Base-by-base conservation (phyloP, 2,113 vertebrate genomes). In the Piaya cayana region DNA sequence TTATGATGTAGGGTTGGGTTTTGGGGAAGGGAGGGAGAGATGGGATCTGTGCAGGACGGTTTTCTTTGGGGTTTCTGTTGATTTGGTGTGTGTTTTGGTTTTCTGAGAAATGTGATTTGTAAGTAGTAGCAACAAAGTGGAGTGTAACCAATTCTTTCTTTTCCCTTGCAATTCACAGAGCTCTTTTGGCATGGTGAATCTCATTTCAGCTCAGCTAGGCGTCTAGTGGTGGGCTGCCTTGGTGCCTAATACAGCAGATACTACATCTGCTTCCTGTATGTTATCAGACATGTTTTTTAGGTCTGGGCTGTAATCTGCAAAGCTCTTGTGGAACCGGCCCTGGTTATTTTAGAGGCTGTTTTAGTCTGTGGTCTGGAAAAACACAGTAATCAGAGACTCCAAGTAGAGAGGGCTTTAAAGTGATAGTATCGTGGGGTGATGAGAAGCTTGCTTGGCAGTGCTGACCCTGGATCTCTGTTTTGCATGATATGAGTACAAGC, bases 271-370 rank as follows among this genome's bases (percentile, higher is more conserved):
- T 93, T 95, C 91, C 92, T 82, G 5, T 58, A 0, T 37, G 29
- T 82, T 94, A 90, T 83, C 88, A 92, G 94, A 9, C 2, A 0
- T 22, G 62, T 16, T 91, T 90, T 90, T 92, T 65, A 45, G 81
- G 70, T n/a, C 83, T 68, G 74, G n/a, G 15, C 9, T 95, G 55
- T 72, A 68, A 85, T 96, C 86, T 92, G 68, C 80, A 86, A 42
- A 93, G 77, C 81, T 56, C 53, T 71, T 49, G 36, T 65, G 43
- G 81, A 91, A 67, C 62, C 8, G 12, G 53, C 55, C 78, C 65
- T 75, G 37, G 27, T 62, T 94, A 55, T 90, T 94, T 89, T 21
- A 12, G 63, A 85, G 84, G n/a, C 93, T 1, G 6, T 91, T 93
- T 58, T 49, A 56, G 62, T 34, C 78, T 76, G 50, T 87, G 89